Percentiles rank a stretch among this genome's conserved stretches.
phyloP scores from a whole-genome alignment of 2,888 invertebrate genomes.

The Torymus auratus region DNA sequence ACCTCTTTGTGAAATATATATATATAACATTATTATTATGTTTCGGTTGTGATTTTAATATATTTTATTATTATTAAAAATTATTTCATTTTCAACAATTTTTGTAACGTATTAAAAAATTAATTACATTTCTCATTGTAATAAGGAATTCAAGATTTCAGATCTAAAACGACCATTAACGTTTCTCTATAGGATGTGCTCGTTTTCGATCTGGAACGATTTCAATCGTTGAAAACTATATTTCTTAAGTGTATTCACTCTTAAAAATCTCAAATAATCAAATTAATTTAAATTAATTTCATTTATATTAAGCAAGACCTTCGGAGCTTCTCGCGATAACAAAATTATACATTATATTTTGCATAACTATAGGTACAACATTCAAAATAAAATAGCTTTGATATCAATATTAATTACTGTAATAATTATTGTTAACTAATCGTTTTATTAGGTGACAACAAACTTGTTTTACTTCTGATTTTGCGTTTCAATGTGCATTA shows the following conservation, averaged over 20 bases:
- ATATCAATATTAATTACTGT: no score
- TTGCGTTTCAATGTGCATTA: no score
- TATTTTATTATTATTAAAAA: conserved; percentile 42
- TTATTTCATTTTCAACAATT: conserved; percentile 44
- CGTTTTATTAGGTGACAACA: no score
- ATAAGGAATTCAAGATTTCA: not conserved
- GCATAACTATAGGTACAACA: not conserved
- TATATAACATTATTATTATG: conserved; percentile 43
- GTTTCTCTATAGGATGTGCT: not conserved
- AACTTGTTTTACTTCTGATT: no score
- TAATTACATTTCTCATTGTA: conserved; percentile 35
- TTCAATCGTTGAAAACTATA: conserved; percentile 24
- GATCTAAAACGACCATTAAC: no score
- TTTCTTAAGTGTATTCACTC: conserved; percentile 28
- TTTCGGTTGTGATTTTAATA: conserved; percentile 46
- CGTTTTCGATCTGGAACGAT: not conserved
- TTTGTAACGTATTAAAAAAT: conserved; percentile 35
- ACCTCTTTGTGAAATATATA: conserved; percentile 45
- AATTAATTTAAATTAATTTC: not conserved
- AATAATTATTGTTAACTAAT: no score
- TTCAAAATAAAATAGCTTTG: conserved; percentile 6
- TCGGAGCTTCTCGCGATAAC: no score
- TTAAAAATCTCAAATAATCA: conserved; percentile 18
- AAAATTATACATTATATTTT: no score
- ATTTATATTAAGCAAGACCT: no score